Conservation (phyloP, 2,888 invertebrate species). For the Cephus pygmeus region DNA sequence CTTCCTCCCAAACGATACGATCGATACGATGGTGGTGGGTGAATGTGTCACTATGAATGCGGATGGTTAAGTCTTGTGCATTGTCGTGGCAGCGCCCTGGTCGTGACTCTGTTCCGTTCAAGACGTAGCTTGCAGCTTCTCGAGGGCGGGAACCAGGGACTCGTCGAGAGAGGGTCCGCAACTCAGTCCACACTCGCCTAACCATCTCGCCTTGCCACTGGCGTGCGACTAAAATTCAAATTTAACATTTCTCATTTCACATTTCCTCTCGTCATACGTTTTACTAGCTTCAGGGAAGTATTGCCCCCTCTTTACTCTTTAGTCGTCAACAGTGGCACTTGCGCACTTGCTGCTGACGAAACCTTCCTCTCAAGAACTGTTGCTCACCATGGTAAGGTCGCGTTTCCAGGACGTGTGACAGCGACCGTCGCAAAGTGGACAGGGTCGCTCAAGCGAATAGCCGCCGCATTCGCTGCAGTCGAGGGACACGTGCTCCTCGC, state of each 20-base stretch:
- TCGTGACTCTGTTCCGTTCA: slow-evolving; percentile 48
- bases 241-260: too few species aligned
- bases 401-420: slow-evolving; percentile 80
- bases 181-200: slow-evolving; percentile 72
- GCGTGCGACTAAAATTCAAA: slow-evolving; percentile 74
- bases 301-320: too few species aligned
- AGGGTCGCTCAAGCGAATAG: slow-evolving; percentile 80
- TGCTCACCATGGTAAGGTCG: slow-evolving; percentile 79
- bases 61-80: slow-evolving; percentile 41
- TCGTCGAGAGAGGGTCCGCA: slow-evolving; percentile 66
- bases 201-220: slow-evolving; percentile 78
- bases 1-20: too few species aligned
- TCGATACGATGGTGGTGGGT: slow-evolving; percentile 40
- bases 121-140: slow-evolving; percentile 63
- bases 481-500: slow-evolving; percentile 79
- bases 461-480: slow-evolving; percentile 86
- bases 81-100: slow-evolving; percentile 31
- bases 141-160: slow-evolving; percentile 59
- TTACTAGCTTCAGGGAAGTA: too few species aligned
- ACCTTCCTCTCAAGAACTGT: background rate
- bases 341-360: too few species aligned
- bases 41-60: slow-evolving; percentile 38
- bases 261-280: too few species aligned
- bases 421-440: slow-evolving; percentile 79
- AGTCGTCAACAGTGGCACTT: too few species aligned